phyloP scores from a whole-genome alignment of 2,797 vertebrate genomes.

The Cryptoprocta ferox region DNA sequence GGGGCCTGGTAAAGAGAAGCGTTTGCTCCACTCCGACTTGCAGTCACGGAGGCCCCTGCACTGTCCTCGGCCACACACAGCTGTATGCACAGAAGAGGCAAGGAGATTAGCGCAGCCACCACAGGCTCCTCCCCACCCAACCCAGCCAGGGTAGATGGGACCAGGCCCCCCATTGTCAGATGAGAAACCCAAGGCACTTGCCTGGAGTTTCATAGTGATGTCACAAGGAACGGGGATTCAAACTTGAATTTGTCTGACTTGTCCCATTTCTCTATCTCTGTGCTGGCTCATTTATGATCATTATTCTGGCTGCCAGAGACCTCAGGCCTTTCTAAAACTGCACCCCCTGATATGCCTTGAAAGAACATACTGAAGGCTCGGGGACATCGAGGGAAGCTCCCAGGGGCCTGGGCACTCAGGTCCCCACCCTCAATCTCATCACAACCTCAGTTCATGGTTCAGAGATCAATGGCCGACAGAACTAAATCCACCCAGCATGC shows the following conservation, averaged over 20 bases:
- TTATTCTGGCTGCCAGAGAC: background rate
- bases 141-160: too few species aligned
- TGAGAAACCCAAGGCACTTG: background rate
- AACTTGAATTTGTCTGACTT: background rate
- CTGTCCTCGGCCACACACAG: background rate
- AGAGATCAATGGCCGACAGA: background rate
- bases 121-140: too few species aligned
- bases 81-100: background rate
- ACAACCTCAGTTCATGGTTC: background rate
- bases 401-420: background rate
- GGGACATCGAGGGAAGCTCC: background rate
- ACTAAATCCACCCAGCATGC: background rate
- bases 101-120: background rate
- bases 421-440: background rate
- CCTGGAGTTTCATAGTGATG: background rate
- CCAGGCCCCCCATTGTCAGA: background rate
- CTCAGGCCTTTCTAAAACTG: background rate
- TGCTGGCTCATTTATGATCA: background rate
- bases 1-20: background rate
- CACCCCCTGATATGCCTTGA: background rate
- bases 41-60: accelerated
- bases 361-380: background rate
- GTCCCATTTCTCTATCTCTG: background rate
- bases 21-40: background rate
- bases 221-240: background rate